A percentile compares a stretch with the other conserved stretches of the same genome.
These are phyloP conservation scores for Mus spicilegus DNA, from an alignment of 2,113 vertebrate species.

Conservation along the genomic window DNA sequence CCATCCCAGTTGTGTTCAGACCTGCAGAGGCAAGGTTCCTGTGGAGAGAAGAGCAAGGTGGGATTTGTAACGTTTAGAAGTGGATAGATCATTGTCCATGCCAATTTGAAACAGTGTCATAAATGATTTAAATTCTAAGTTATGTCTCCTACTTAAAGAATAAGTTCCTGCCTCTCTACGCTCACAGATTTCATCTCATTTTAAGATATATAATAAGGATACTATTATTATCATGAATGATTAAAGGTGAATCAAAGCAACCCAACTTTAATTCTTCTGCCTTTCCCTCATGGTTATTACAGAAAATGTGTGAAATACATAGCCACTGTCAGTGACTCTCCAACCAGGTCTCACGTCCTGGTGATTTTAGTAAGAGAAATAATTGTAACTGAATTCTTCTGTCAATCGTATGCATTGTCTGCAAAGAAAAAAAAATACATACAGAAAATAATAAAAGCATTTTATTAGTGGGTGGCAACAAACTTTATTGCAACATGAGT, in stretches of 20 bases:
- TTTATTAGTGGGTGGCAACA: neutral
- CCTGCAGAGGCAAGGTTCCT: neutral
- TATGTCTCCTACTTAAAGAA: neutral
- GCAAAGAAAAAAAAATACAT: neutral
- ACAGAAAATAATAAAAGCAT: neutral
- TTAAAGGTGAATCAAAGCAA: slow-evolving; percentile 14
- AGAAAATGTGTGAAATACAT: neutral
- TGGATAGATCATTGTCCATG: neutral
- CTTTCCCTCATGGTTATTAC: neutral
- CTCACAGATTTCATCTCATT: neutral
- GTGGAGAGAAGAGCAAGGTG: neutral
- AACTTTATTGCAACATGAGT: neutral
- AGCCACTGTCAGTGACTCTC: neutral
- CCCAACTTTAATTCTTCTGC: neutral
- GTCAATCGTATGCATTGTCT: neutral
- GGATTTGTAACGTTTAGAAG: neutral
- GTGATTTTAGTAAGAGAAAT: neutral
- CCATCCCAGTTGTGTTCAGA: neutral
- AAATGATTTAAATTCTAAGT: neutral
- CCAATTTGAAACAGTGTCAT: neutral
- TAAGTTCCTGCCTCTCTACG: neutral
- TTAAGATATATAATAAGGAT: neutral
- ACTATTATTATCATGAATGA: neutral
- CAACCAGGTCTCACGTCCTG: neutral
- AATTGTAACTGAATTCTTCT: slow-evolving; percentile 4